Base-by-base conservation (phyloP, 2,888 invertebrate species). In the Drosophila neonasuta region DNA sequence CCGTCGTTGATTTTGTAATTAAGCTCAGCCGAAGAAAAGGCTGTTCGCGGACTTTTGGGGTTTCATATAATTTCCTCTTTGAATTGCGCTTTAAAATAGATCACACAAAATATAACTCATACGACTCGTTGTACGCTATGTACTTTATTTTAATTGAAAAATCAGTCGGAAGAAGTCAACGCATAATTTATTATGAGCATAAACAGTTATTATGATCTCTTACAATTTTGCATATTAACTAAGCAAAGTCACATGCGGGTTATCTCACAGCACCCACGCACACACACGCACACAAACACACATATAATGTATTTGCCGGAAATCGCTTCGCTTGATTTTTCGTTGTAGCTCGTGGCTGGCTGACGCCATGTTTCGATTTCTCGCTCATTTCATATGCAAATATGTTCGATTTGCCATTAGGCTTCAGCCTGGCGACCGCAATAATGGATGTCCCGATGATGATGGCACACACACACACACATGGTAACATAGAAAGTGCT, bases 321-420 rank as follows among this genome's bases (percentile, higher is more conserved):
- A 81, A 79, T 79, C 71, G 72, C 64, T 70, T 54, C 49, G 57
- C 46, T 71, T 67, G 65, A 44, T 69, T 68, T 61, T 71, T 69
- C 60, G 69, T 60, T 63, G 58, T 32, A 56, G 39, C 54, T 39
- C 55, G 68, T 72, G 72, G 49, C 71, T 52, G 75, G 59, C 66
- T 83, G 83, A 68, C 86, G 80, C 74, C 83, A 85, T 83, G 81
- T 80, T 86, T 86, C 82, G 87, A 85, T 86, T 82, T 77, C 82
- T 71, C 74, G 71, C 83, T 81, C 87, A 83, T 83, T 86, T 85
- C 85, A 86, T 86, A 83, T 86, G 86, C 83, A 86, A 83, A 86
- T 83, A 86, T 82, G 87, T 87, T 87, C 83, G 83, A 83, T 86
- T 83, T 87, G 85, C 80, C 82, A 86, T 86, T 84, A 86, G 71